These are phyloP conservation scores for Himalopsyche anomala DNA, from an alignment of 2,888 invertebrate species.

Conservation along the genomic window DNA sequence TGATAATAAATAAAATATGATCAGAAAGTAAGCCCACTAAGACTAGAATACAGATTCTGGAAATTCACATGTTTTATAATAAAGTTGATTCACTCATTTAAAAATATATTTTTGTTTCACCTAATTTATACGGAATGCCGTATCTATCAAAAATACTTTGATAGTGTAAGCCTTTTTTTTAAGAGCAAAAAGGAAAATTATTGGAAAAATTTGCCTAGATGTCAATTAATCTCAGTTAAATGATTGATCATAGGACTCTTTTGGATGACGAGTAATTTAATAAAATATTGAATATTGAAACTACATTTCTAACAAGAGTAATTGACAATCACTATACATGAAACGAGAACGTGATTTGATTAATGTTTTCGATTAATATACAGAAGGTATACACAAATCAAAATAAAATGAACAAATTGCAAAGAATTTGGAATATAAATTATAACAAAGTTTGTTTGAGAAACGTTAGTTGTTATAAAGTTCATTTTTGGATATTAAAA, in stretches of 20 bases:
- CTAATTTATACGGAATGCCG: not conserved
- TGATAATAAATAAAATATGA: no score
- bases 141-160: not conserved
- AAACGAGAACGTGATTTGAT: slow-evolving; percentile 20
- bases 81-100: no score
- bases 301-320: slow-evolving; percentile 27
- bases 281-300: slow-evolving; percentile 23
- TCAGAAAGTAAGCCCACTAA: no score
- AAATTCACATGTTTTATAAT: no score
- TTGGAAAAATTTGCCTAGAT: slow-evolving; percentile 49
- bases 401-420: no score
- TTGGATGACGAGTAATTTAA: slow-evolving; percentile 19
- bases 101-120: no score
- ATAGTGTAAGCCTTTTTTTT: not conserved
- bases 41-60: no score
- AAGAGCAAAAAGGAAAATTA: slow-evolving; percentile 41
- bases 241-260: slow-evolving; percentile 51
- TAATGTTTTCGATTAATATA: slow-evolving; percentile 5
- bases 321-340: slow-evolving; percentile 6
- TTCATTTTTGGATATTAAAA: no score
- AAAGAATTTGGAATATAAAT: no score
- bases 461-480: no score
- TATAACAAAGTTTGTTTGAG: no score
- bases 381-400: not conserved
- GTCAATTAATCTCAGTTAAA: slow-evolving; percentile 54